A percentile compares a stretch with the other conserved stretches of the same genome.
Conservation (phyloP, 2,113 vertebrate genomes). For the Rhabdornis inornatus region DNA sequence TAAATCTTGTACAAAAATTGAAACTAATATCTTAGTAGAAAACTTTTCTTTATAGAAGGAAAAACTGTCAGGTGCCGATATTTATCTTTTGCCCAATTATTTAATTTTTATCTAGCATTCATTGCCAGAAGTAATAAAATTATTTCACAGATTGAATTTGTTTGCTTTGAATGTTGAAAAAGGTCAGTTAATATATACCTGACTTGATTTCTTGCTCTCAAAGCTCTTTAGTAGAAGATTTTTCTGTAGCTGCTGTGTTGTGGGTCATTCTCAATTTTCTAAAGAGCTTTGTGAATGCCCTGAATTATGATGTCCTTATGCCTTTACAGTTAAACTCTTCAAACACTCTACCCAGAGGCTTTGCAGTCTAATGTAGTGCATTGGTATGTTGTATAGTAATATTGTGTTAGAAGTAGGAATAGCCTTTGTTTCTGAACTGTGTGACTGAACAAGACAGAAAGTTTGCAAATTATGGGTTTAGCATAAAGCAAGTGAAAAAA, state of each 20-base stretch:
- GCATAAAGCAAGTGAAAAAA: background rate
- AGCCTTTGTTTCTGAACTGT: background rate
- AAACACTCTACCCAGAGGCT: background rate
- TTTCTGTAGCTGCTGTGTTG: conserved; percentile 31
- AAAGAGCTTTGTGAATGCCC: background rate
- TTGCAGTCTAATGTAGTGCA: background rate
- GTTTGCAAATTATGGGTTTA: background rate
- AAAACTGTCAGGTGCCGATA: background rate
- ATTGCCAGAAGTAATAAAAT: background rate
- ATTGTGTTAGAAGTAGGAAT: background rate
- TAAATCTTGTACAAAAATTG: background rate
- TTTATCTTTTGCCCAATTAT: background rate
- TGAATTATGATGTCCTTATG: conserved; percentile 27
- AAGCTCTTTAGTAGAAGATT: conserved; percentile 11
- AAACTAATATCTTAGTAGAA: background rate
- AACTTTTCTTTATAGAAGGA: background rate
- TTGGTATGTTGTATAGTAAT: background rate
- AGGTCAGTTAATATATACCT: background rate
- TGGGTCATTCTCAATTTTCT: conserved; percentile 41
- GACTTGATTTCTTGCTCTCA: conserved; percentile 25
- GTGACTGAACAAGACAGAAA: background rate
- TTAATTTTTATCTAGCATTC: background rate
- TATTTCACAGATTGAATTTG: background rate
- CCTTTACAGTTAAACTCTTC: conserved; percentile 14
- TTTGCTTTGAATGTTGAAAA: background rate